Conservation (phyloP, 2,888 invertebrate species). For the Hirudinaria manillensis region DNA sequence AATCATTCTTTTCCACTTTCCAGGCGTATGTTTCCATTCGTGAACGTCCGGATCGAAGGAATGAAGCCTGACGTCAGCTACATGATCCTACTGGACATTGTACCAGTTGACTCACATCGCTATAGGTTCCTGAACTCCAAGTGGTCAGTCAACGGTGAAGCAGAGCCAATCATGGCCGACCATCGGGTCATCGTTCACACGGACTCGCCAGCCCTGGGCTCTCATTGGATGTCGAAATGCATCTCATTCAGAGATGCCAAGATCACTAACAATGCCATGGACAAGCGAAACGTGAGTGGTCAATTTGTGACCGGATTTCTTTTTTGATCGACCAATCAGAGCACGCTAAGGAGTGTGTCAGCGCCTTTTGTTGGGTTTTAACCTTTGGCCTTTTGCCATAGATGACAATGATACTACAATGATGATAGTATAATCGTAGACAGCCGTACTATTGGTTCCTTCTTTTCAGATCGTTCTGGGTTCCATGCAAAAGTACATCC, state of each 20-base stretch:
- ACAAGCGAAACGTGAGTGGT: constrained; percentile 63
- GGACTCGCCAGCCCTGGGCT: constrained; percentile 77
- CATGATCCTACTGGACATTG: constrained; percentile 73
- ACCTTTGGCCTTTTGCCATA: background rate
- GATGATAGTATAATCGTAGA: background rate
- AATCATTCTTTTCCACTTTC: no score
- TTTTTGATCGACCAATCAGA: background rate
- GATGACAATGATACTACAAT: background rate
- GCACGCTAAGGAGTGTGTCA: background rate
- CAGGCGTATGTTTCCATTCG: constrained; percentile 88
- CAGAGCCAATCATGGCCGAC: constrained; percentile 68
- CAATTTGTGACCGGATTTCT: background rate
- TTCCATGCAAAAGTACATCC: constrained; percentile 26
- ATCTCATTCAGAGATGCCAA: constrained; percentile 76
- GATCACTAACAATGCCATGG: constrained; percentile 77
- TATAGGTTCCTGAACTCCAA: constrained; percentile 70
- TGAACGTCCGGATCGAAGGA: constrained; percentile 70
- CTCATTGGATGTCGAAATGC: constrained; percentile 77
- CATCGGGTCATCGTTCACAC: constrained; percentile 73
- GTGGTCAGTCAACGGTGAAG: constrained; percentile 76
- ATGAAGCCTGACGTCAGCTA: constrained; percentile 75
- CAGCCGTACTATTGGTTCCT: background rate
- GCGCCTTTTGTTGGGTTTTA: background rate
- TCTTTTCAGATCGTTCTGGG: constrained; percentile 21
- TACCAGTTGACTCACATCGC: constrained; percentile 69